These are phyloP conservation scores for Smithornis capensis DNA, from an alignment of 2,113 vertebrate species.

Conservation along the genomic window DNA sequence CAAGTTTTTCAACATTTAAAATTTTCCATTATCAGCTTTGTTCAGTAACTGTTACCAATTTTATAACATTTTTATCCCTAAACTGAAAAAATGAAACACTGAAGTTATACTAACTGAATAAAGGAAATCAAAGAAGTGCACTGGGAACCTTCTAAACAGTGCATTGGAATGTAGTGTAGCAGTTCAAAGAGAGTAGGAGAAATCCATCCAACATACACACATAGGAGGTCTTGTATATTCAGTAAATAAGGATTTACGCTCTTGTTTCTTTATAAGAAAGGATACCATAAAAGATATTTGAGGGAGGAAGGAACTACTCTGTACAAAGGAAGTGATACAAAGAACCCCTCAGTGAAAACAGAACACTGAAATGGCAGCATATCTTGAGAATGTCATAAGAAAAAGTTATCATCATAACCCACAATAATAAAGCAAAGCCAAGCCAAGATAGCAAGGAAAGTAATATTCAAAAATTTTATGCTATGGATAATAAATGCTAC, in stretches of 20 bases:
- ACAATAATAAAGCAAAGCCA: neutral
- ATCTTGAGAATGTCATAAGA: neutral
- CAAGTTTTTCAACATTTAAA: neutral
- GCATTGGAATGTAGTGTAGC: neutral
- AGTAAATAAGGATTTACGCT: neutral
- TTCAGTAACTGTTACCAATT: neutral
- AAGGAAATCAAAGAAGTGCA: neutral
- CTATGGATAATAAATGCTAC: neutral
- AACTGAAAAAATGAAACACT: neutral
- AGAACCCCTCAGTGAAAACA: neutral
- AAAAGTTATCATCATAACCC: neutral
- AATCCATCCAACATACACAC: neutral
- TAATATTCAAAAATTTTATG: neutral
- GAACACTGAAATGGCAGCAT: neutral
- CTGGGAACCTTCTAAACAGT: neutral
- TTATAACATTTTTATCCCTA: neutral
- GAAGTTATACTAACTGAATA: neutral
- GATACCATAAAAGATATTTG: neutral
- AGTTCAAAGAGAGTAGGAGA: neutral
- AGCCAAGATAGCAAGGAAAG: neutral
- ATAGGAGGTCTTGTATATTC: neutral
- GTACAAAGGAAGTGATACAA: neutral
- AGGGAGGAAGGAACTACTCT: neutral
- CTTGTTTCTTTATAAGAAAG: neutral
- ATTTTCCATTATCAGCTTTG: neutral